phyloP scores from a whole-genome alignment of 2,113 vertebrate genomes.

The Nipponia nippon region DNA sequence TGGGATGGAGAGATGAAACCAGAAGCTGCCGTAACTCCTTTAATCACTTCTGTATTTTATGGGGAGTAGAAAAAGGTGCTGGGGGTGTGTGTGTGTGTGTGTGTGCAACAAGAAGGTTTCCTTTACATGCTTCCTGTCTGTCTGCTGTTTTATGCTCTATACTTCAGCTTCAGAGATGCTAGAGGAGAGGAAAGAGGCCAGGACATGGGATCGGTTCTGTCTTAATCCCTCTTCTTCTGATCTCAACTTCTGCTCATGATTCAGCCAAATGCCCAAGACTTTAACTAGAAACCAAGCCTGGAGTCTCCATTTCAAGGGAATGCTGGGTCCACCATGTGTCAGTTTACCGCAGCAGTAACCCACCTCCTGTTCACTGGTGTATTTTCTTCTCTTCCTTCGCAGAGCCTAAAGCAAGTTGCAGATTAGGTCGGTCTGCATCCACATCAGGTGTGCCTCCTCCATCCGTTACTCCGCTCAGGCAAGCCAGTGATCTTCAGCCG shows the following conservation, averaged over 20 bases:
- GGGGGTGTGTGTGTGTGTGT: background rate
- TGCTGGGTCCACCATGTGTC: background rate
- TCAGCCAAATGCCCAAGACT: background rate
- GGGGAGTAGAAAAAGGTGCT: background rate
- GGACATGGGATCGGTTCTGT: background rate
- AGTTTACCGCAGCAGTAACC: background rate
- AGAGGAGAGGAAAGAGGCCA: background rate
- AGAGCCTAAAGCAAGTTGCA: conserved; percentile 87
- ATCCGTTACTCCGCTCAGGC: conserved; percentile 81
- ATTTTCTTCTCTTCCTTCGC: background rate
- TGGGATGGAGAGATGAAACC: background rate
- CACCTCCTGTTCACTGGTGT: background rate
- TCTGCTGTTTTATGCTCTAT: background rate
- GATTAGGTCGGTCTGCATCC: conserved; percentile 89
- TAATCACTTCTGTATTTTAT: background rate
- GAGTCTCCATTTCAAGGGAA: background rate
- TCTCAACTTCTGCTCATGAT: background rate
- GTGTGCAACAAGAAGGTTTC: background rate
- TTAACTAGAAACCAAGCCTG: background rate
- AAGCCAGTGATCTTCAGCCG: conserved; percentile 81
- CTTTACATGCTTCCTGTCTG: background rate
- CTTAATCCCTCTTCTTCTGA: background rate
- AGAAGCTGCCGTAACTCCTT: background rate
- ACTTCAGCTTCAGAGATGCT: background rate
- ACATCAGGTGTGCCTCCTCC: conserved; percentile 91